phyloP scores from a whole-genome alignment of 2,888 invertebrate genomes.

The Dyspetes luteomarginatus region DNA sequence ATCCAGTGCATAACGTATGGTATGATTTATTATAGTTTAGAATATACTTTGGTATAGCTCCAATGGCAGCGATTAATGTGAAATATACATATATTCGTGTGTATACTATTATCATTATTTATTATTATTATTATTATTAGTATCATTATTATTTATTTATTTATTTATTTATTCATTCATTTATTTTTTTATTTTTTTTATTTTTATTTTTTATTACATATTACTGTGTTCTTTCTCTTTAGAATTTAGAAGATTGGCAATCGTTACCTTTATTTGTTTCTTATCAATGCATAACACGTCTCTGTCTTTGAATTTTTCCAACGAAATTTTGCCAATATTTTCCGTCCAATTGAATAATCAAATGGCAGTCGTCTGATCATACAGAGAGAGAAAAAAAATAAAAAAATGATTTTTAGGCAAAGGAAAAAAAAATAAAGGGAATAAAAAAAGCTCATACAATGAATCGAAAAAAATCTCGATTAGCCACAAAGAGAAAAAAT shows the following conservation, averaged over 20 bases:
- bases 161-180: constrained; percentile 58
- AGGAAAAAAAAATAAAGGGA: not conserved
- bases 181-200: constrained; percentile 56
- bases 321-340: constrained; percentile 28
- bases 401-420: constrained; percentile 2
- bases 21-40: constrained; percentile 79
- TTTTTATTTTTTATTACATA: constrained; percentile 58
- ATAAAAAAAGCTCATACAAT: not conserved
- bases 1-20: constrained; percentile 72
- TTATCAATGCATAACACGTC: constrained; percentile 45
- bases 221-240: constrained; percentile 67
- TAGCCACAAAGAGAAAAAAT: not conserved
- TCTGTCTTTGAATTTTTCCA: constrained; percentile 21
- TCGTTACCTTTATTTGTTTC: constrained; percentile 57
- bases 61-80: constrained; percentile 80
- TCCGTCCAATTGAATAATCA: constrained; percentile 26
- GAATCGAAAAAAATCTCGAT: not conserved
- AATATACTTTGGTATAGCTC: constrained; percentile 81
- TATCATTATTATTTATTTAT: constrained; percentile 39
- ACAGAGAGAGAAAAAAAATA: not conserved
- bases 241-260: constrained; percentile 72
- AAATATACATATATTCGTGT: constrained; percentile 75
- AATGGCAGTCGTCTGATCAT: constrained; percentile 42
- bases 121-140: constrained; percentile 54
- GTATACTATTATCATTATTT: constrained; percentile 68